Evolutionary conservation across 2,113 vertebrate species (phyloP), one percentile per base, ranked within the genome.

Genomic region (Lepus americanus): DNA sequence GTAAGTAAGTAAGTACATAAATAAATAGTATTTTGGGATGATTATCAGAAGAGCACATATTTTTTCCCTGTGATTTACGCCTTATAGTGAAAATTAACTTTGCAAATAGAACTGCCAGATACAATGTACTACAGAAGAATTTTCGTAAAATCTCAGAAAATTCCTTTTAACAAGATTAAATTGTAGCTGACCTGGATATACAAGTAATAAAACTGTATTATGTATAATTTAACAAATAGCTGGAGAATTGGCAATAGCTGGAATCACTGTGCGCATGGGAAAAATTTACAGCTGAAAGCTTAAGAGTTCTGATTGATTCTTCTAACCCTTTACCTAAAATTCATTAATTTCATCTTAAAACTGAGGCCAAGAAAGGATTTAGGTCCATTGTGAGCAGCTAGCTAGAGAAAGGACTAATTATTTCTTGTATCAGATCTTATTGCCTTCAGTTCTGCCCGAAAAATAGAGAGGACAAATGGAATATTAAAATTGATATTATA

Each of bases 391-490:
- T 55, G 51, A 93, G 29, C 5, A 73, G 73, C 14, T 86, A 78
- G 73, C 49, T 69, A 85, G 79, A 90, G 23, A 84, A 63, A 86
- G 16, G 53, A 94, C 70, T 83, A 70, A 80, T 81, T 89, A 83
- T 85, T 90, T 72, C 53, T 92, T 87, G 67, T 29, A 67, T 67
- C 17, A 76, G 64, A 92, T 89, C 39, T 84, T 95, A 55, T 92
- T 25, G 81, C 3, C 13, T 64, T 92, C 25, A 74, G 67, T 81
- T 27, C 51, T 82, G 36, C 33, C 36, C 6, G 29, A 79, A 79
- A 82, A 49, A 23, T 88, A 16, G 33, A 77, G 88, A 69, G 31
- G 67, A 89, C 49, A 76, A 87, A 76, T 31, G 39, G 49, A 95
- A 82, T 91, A 86, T 86, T 61, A 89, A 73, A 85, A 11, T 19